Base-by-base conservation (phyloP, 2,113 vertebrate genomes). In the Xenus cinereus region DNA sequence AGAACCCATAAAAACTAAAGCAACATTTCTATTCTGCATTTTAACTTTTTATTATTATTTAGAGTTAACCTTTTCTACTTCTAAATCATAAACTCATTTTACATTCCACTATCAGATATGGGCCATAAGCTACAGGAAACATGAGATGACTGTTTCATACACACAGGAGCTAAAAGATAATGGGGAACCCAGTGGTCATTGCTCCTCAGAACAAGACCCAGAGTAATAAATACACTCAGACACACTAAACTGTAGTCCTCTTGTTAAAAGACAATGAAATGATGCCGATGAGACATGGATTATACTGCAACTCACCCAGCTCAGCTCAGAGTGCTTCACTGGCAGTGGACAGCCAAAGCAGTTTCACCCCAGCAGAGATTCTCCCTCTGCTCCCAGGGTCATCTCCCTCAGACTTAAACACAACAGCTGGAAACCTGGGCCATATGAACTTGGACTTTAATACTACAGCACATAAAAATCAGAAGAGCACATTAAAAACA, bases 41-140 rank as follows among this genome's bases (percentile, higher is more conserved):
- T 97, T 96, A 97, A 97, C 95, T 97, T 98, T 97, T 97, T 97
- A 97, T 95, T 97, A 95, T 98, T 98, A 98, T 97, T 98, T 98
- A 98, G 97, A 98, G 95, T 98, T 98, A 98, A 98, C 97, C 96
- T 98, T 98, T 98, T 98, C 96, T 98, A 87, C 95, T 41, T 97
- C 90, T 97, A 97, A 98, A 97, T 96, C 96, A 97, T 92, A 97
- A 96, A 94, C 79, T 95, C 86, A 92, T 98, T 98, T 97, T 93
- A 93, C 93, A 96, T 89, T 91, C 78, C 95, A 91, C 96, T 96
- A 98, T 97, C 89, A 81, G 27, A 82, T 41, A 32, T 1, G 30
- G 91, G 46, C 84, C 93, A 89, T 95, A 84, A 94, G 91, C 57
- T 84, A 67, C 27, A 46, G 39, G 48, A 67, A 45, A 39, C 28